These are phyloP conservation scores for Vultur gryphus DNA, from an alignment of 2,797 vertebrate species.

Conservation along the genomic window DNA sequence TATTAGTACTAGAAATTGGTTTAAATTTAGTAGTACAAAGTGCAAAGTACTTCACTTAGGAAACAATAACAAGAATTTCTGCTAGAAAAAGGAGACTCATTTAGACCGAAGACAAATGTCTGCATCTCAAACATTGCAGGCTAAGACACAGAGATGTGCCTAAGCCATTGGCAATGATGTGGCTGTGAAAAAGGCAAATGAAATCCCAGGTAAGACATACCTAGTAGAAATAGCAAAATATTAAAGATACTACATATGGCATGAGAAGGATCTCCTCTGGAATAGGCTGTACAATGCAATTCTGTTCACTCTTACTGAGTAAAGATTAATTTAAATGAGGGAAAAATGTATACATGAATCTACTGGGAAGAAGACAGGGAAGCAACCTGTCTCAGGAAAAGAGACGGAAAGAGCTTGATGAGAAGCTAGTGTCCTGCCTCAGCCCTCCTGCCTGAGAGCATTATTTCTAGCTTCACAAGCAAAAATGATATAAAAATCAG, in stretches of 20 bases:
- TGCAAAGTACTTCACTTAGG: slow-evolving; percentile 1
- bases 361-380: neutral
- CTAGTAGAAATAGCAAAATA: neutral
- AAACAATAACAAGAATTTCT: slow-evolving; percentile 31
- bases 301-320: neutral
- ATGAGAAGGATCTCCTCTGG: neutral
- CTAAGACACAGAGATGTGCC: neutral
- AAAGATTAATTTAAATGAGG: neutral
- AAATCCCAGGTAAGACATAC: neutral
- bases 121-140: neutral
- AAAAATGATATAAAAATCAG: neutral
- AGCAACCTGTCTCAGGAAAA: neutral
- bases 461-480: neutral
- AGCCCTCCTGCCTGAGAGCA: neutral
- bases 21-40: slow-evolving; percentile 39
- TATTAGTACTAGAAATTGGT: neutral
- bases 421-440: neutral
- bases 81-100: neutral
- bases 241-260: neutral
- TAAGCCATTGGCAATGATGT: neutral
- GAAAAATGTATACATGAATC: neutral
- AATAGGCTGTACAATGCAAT: neutral
- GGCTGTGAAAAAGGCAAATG: neutral
- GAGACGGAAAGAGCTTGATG: neutral
- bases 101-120: neutral